These are phyloP conservation scores for Matsumyia berberina DNA, from an alignment of 2,888 invertebrate genomes.

Conservation along the genomic window DNA sequence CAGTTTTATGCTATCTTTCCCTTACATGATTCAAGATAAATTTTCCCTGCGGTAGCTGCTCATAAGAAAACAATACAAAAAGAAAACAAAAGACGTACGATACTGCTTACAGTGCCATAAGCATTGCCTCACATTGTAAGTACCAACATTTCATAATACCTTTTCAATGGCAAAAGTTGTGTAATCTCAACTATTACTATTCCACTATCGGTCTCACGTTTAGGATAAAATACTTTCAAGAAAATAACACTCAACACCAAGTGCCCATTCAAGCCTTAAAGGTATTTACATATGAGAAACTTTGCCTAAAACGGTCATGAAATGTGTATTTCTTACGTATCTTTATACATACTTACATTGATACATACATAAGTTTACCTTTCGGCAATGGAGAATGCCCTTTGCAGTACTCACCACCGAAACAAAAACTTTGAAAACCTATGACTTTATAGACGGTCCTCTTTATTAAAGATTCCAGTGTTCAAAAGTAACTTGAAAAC, in stretches of 20 bases:
- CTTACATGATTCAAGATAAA: constrained; percentile 26
- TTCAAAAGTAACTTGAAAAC: constrained; percentile 11
- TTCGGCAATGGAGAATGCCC: not conserved
- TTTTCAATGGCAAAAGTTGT: constrained; percentile 33
- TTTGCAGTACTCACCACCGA: constrained; percentile 2
- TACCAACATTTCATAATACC: constrained; percentile 13
- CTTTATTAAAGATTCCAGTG: constrained; percentile 29
- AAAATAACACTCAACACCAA: constrained; percentile 47
- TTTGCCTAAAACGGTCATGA: constrained; percentile 18
- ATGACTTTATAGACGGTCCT: constrained; percentile 19
- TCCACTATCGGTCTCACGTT: constrained; percentile 36
- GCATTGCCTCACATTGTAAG: not conserved
- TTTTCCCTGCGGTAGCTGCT: constrained; percentile 18
- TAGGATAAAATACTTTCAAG: constrained; percentile 34
- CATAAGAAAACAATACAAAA: constrained; percentile 31
- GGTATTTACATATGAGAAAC: constrained; percentile 25
- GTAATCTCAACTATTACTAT: constrained; percentile 35
- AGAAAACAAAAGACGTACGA: constrained; percentile 35
- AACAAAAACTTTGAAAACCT: not conserved
- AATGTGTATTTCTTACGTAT: not conserved
- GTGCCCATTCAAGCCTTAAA: constrained; percentile 30
- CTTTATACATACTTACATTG: not conserved
- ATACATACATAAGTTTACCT: not conserved
- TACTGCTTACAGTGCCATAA: constrained; percentile 4
- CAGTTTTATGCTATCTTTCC: constrained; percentile 12